Base-by-base conservation (phyloP, 2,113 vertebrate species). In the Acrocephalus kingi region DNA sequence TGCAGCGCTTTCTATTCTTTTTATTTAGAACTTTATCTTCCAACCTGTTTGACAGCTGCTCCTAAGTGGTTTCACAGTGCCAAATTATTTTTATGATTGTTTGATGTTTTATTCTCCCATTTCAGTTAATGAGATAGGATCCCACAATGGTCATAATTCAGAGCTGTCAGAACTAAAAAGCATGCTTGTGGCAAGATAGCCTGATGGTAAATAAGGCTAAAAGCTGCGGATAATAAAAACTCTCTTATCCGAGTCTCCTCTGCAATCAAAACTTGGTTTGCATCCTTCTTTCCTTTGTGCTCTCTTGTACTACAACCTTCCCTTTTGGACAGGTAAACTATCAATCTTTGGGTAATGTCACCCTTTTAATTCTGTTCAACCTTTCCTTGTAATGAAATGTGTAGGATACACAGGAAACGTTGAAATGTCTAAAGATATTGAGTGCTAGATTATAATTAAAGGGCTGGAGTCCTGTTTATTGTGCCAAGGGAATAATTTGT, bases 1-100 rank as follows among this genome's bases (percentile, higher is more conserved):
- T 97, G 96, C 97, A 95, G 97, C 84, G 74, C 96, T 94, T 96
- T 97, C 97, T 97, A 90, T 97, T 98, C 97, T 97, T 98, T 98
- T 98, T 98, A 98, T 99, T 99, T 98, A 97, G 96, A 93, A 98
- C 97, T 99, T 99, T 99, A 99, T 99, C 98, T 99, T 98, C 98
- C 98, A 96, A 98, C 97, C 98, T 98, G 98, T 98, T 98, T 99
- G 98, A 99, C 98, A 98, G 98, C 98, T 98, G 97, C 97, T 99
- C 98, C 98, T 98, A 98, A 99, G 98, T 98, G 98, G 98, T 98
- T 98, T 98, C 98, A 98, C 97, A 98, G 98, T 98, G 98, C 98
- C 99, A 99, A 98, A 99, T 98, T 98, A 99, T 99, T 99, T 99
- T 98, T 99, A 99, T 98, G 98, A 99, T 99, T 98, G 98, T 98